Evolutionary conservation across 1,140 invertebrate genomes (phyloP), one percentile per base, ranked within the genome.

Genomic region (Drosophila ercepeae): DNA sequence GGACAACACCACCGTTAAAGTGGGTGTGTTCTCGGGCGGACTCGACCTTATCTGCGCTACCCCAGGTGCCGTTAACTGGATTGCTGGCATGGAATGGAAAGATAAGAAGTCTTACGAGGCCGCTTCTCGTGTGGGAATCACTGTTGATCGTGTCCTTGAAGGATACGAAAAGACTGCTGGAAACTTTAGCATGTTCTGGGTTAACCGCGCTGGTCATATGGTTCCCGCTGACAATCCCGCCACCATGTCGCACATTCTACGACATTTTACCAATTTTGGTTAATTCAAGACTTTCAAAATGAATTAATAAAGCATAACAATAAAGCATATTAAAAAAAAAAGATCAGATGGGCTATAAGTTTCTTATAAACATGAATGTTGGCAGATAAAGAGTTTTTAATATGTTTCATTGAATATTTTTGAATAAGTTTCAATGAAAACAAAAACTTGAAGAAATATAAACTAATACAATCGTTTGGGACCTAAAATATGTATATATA

Each of bases 171-270:
- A 95, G 76, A 89, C 91, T 1, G 93, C 93, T 32, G 93, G 93
- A 19, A 95, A 95, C 58, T 94, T 97, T 42, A 91, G 92, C 23
- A 94, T 97, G 88, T 96, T 95, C 81, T 96, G 95, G 95, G 93
- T 96, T 19, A 90, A 94, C 19, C 92, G 93, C 14, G 92, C 93
- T 39, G 94, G 94, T 21, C 94, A 94, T 81, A 94, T 94, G 93
- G 93, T 94, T 1, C 90, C 90, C 5, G 91, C 78, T 6, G 90
- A 91, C 23, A 91, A 91, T 58, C 90, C 90, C 0, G 72, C 75
- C 1, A 86, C 75, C 14, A 91, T 91, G 90, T 72, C 77, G 0
- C 64, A 89, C 21, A 89, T 91, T 51, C 61, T 91, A 27, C 72
- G 59, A 9, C 46, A 81, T 8, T 88, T 75, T 9, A 91, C 90